A percentile compares a stretch with the other conserved stretches of the same genome.
Evolutionary conservation across 2,797 vertebrate genomes (phyloP).

Genomic region (Peromyscus melanophrys): DNA sequence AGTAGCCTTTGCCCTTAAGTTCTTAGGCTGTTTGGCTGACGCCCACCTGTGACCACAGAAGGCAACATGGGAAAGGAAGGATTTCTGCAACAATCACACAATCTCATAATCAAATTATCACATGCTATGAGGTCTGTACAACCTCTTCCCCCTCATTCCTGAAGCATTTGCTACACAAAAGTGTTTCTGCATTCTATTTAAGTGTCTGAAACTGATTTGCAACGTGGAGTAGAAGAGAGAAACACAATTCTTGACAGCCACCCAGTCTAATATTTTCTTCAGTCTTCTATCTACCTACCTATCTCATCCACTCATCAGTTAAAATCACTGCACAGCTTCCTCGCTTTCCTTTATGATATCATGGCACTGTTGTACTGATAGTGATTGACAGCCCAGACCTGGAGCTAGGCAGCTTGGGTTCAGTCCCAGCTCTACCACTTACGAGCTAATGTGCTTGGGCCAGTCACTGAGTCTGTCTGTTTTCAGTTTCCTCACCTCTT

Average conservation of each 20-base stretch:
- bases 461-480: conserved; percentile 37
- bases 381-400: background rate
- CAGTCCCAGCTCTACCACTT: background rate
- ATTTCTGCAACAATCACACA: background rate
- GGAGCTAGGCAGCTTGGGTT: background rate
- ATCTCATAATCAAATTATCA: background rate
- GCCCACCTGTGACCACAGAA: background rate
- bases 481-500: conserved; percentile 61
- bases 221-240: conserved; percentile 21
- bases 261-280: conserved; percentile 22
- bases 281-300: background rate
- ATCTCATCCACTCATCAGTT: background rate
- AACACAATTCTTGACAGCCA: conserved; percentile 34
- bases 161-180: conserved; percentile 4
- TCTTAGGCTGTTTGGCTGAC: conserved; percentile 25
- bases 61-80: conserved; percentile 4
- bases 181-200: conserved; percentile 48
- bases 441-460: background rate
- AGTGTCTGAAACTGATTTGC: background rate
- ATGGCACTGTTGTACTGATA: background rate
- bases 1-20: background rate
- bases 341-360: conserved; percentile 2
- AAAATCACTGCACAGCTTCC: background rate
- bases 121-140: background rate
- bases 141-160: background rate